Evolutionary conservation across 2,113 vertebrate genomes (phyloP), one percentile per base, ranked within the genome.

Genomic region (Scopus umbretta): DNA sequence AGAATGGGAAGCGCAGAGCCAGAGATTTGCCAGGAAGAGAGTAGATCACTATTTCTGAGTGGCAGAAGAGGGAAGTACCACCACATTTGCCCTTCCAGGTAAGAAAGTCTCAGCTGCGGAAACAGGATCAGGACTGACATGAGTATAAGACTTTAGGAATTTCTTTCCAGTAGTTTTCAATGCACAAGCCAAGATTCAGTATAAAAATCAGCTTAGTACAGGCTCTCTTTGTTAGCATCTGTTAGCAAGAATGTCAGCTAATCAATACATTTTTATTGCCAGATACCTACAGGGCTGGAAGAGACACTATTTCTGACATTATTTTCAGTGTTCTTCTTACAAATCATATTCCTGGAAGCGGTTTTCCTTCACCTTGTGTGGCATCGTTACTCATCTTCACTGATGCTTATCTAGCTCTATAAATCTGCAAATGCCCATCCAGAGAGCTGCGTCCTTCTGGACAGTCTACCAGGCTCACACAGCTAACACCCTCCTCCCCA

Each of bases 211-310:
- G 62, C 32, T 50, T 63, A 58, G 67, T 62, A 88, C 65, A 80
- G 76, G 45, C 50, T 81, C 40, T 59, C 62, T 76, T 95, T 95
- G 92, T 85, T 72, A 93, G 61, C 56, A 85, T 94, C 81, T 92
- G 91, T 94, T 97, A 85, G 86, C 92, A 75, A 91, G 74, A 92
- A 58, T 78, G 89, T 95, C 92, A 95, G 50, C 55, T 95, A 96
- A 96, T 96, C 96, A 59, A 97, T 97, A 97, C 8, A 52, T 82
- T 76, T 91, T 87, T 95, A 90, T 89, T 89, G 92, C 94, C 96
- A 95, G 71, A 89, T 95, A 91, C 84, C 95, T 82, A 85, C 80
- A 92, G 96, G 96, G 94, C 89, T 97, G 58, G 45, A 94, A 96
- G 38, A 96, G 67, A 95, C 84, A 82, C 49, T 68, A 73, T 95